Evolutionary conservation across 2,113 vertebrate genomes (phyloP).

Genomic region (Mirounga angustirostris): DNA sequence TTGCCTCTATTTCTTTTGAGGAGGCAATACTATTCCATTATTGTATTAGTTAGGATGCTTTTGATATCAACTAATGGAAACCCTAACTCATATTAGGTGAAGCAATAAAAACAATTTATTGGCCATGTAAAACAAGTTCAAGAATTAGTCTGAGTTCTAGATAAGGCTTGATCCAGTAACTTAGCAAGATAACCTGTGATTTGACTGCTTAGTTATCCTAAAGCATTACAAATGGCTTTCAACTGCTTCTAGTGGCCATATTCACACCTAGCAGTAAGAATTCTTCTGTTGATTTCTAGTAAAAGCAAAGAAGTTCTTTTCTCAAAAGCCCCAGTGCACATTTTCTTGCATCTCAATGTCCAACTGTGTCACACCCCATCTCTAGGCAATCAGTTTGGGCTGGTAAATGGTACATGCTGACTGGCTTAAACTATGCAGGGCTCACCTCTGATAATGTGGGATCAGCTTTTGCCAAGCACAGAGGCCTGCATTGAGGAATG

Average conservation of each 20-base stretch:
- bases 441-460: not conserved
- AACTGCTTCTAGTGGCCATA: not conserved
- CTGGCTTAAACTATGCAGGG: not conserved
- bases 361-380: not conserved
- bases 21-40: not conserved
- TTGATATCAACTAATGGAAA: not conserved
- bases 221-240: not conserved
- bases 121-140: constrained; percentile 21
- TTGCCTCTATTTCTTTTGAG: not conserved
- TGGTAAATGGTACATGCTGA: not conserved
- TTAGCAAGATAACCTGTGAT: not conserved
- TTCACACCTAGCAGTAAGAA: not conserved
- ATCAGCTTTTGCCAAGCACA: not conserved
- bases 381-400: not conserved
- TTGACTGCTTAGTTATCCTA: not conserved
- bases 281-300: not conserved
- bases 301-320: not conserved
- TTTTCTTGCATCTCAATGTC: not conserved
- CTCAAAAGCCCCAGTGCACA: not conserved
- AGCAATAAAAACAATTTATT: not conserved
- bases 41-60: not conserved
- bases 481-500: not conserved
- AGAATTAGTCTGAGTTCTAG: not conserved
- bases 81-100: not conserved
- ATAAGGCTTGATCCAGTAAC: not conserved